A percentile compares a stretch with the other conserved stretches of the same genome.
These are phyloP conservation scores for Python bivittatus DNA, from an alignment of 2,113 vertebrate species.

Conservation along the genomic window DNA sequence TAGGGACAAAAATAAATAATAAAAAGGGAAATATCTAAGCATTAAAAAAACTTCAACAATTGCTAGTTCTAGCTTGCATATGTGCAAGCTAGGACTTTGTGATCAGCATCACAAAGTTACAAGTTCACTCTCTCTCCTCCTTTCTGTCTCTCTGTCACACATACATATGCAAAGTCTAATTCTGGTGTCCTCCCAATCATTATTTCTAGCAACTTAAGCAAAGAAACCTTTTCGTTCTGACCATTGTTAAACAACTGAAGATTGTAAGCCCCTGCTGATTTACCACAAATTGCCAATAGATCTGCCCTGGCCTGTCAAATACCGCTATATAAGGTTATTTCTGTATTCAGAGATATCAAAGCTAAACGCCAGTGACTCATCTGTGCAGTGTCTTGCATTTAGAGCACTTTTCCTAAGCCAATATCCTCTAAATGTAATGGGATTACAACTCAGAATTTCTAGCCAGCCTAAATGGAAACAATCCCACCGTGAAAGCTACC, in stretches of 20 bases:
- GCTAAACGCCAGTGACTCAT: not conserved
- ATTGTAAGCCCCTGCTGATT: not conserved
- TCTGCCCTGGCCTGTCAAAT: not conserved
- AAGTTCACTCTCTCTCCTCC: not conserved
- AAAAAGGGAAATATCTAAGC: not conserved
- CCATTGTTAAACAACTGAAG: not conserved
- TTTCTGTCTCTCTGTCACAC: not conserved
- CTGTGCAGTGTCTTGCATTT: not conserved
- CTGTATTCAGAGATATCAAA: not conserved
- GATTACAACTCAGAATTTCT: not conserved
- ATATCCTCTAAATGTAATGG: not conserved
- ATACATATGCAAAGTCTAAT: not conserved
- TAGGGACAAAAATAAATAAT: not conserved
- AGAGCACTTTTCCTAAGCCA: not conserved
- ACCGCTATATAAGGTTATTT: not conserved
- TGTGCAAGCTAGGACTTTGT: not conserved
- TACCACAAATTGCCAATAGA: not conserved
- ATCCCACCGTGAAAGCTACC: not conserved
- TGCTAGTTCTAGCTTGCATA: too few species aligned
- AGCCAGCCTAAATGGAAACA: not conserved
- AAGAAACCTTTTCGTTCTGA: not conserved
- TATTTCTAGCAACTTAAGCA: not conserved
- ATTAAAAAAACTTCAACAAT: too few species aligned
- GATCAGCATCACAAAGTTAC: not conserved
- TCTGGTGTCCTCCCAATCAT: not conserved